Base-by-base conservation (phyloP, 2,113 vertebrate species). In the Eptatretus burgeri region DNA sequence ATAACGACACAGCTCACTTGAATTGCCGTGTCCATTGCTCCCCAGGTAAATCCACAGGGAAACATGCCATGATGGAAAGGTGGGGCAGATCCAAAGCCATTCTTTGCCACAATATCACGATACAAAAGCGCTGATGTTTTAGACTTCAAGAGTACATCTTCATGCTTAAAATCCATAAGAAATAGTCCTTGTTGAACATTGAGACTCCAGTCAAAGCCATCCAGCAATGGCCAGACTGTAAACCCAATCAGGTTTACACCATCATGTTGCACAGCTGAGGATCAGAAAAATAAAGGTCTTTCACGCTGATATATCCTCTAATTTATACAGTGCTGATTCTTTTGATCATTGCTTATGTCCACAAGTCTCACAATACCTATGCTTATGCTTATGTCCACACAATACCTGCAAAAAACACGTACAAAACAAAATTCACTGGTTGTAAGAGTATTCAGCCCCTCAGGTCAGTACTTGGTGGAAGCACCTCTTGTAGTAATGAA, bases 191-290 rank as follows among this genome's bases (percentile, higher is more conserved):
- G 76, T 62, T 85, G 78, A n/a, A 74, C 71, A 19, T 65, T 74
- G 67, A 83, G 81, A 65, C 83, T 83, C 91, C 91, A 98, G 71
- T 98, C 91, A 63, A 83, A 93, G 65, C 86, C 85, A 63, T 98
- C 91, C 51, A 94, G 71, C 68, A 98, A 75, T 5, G 85, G 85
- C 91, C 91, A 98, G 64, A 81, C 79, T 0, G 78, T 77, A 68
- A 93, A 95, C 66, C 87, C 87, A 65, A 89, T 81, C 67, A 98
- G 83, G 62, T 68, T 74, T 53, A 86, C 73, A 12, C 71, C 70
- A 65, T 96, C 85, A 3, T 81, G 71, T 64, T 19, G 56, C 56
- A 60, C 56, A 19, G 56, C 56, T 60, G 12, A n/a, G 19, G 27
- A 7, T 41, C 27, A 41, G 27, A 41, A 41, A 7, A 41, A 41